These are phyloP conservation scores for Diachrysia chrysitis DNA, from an alignment of 2,888 invertebrate species.

Conservation along the genomic window DNA sequence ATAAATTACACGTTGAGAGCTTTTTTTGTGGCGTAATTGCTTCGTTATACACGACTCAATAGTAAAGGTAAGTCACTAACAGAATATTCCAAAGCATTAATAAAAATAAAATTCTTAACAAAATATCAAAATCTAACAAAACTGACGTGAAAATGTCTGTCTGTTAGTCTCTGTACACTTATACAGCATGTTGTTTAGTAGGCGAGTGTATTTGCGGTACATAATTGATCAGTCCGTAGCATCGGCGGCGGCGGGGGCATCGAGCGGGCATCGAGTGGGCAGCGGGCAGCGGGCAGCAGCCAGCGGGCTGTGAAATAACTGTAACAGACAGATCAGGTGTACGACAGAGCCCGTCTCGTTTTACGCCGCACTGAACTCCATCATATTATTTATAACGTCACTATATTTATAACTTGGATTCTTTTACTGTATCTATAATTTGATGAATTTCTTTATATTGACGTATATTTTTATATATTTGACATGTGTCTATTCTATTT, in stretches of 20 bases:
- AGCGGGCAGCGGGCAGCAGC: neutral
- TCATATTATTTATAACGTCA: conserved; percentile 27
- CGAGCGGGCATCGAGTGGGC: no score
- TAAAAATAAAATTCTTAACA: neutral
- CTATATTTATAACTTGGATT: conserved; percentile 12
- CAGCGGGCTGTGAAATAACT: conserved; percentile 34
- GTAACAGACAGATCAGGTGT: conserved; percentile 5
- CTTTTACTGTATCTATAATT: neutral
- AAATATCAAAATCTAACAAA: neutral
- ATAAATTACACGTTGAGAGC: no score
- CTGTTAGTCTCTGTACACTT: neutral
- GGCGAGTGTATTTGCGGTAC: neutral
- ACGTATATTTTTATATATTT: neutral
- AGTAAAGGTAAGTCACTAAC: neutral
- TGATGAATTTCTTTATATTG: neutral
- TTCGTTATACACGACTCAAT: neutral
- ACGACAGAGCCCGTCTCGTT: conserved; percentile 20
- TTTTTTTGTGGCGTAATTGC: no score
- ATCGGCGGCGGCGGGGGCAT: no score
- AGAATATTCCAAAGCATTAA: neutral
- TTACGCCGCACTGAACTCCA: conserved; percentile 20
- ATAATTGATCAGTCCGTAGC: neutral
- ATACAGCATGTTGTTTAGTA: neutral
- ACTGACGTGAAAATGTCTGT: neutral
- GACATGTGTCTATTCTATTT: neutral